Conservation (phyloP, 2,797 vertebrate species). For the Chaunax sp. region DNA sequence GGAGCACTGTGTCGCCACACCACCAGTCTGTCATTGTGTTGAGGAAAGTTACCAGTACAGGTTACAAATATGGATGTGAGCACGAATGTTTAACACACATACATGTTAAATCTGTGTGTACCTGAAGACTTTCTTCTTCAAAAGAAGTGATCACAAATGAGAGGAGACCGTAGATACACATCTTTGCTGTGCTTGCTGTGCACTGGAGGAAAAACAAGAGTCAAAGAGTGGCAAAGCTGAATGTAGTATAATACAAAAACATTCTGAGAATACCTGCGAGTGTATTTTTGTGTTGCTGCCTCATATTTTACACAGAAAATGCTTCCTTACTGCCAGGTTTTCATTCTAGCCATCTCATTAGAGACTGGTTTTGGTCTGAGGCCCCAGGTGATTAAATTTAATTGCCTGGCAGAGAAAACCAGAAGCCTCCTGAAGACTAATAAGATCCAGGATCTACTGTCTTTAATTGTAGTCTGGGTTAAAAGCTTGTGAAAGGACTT, state of each 20-base stretch:
- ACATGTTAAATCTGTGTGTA: constrained; percentile 54
- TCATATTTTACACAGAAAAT: background rate
- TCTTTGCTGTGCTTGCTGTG: constrained; percentile 94
- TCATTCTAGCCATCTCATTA: constrained; percentile 34
- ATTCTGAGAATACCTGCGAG: background rate
- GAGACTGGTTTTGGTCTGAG: constrained; percentile 21
- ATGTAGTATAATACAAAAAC: background rate
- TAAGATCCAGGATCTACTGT: background rate
- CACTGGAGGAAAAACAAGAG: constrained; percentile 81
- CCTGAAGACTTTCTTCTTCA: constrained; percentile 96
- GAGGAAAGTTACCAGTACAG: background rate
- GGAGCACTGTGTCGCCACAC: constrained; percentile 65
- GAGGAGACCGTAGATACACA: constrained; percentile 96
- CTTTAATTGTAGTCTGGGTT: background rate
- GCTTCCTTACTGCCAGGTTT: constrained; percentile 15
- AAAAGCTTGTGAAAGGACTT: background rate
- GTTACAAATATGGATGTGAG: background rate
- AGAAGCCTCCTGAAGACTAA: background rate
- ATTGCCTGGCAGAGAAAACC: constrained; percentile 19
- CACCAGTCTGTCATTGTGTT: constrained; percentile 46
- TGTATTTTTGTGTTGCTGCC: background rate
- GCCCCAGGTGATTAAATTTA: constrained; percentile 23
- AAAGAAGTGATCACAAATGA: constrained; percentile 94
- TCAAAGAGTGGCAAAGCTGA: background rate
- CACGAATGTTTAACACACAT: background rate